These are phyloP conservation scores for Lycophotia porphyrea DNA, from an alignment of 2,888 invertebrate genomes.

Conservation along the genomic window DNA sequence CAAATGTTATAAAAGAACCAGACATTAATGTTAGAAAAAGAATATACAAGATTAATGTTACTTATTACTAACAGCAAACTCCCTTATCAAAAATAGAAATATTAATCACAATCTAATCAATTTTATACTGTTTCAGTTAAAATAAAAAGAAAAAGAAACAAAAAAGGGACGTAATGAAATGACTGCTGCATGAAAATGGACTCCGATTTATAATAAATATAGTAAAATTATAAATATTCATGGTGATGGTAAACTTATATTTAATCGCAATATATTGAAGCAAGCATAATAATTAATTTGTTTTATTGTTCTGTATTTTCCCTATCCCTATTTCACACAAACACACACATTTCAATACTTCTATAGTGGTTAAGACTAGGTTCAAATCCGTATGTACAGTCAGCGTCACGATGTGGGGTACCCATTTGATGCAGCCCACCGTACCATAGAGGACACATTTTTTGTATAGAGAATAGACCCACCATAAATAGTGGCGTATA, in stretches of 20 bases:
- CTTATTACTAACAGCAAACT: not conserved
- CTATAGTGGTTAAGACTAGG: not conserved
- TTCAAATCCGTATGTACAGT: not conserved
- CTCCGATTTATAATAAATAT: constrained; percentile 10
- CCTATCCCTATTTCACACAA: not conserved
- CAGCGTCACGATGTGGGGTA: too few species aligned
- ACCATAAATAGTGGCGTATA: not conserved
- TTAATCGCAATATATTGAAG: constrained; percentile 57
- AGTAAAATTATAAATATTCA: constrained; percentile 3
- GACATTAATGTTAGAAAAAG: not conserved
- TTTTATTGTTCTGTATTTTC: constrained; percentile 16
- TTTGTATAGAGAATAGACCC: not conserved
- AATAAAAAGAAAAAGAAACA: not conserved
- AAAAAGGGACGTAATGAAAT: not conserved
- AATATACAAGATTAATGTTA: not conserved
- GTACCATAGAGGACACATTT: not conserved
- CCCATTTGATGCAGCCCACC: too few species aligned
- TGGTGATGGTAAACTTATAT: constrained; percentile 39
- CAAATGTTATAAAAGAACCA: not conserved
- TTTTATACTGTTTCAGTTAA: constrained; percentile 11
- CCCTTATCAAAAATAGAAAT: not conserved
- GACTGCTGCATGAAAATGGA: constrained; percentile 43
- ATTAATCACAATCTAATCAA: not conserved
- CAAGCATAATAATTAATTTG: constrained; percentile 41
- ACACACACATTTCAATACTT: not conserved